These are phyloP conservation scores for Drosophila subpulchrella DNA, from an alignment of 1,140 invertebrate species.

Conservation along the genomic window DNA sequence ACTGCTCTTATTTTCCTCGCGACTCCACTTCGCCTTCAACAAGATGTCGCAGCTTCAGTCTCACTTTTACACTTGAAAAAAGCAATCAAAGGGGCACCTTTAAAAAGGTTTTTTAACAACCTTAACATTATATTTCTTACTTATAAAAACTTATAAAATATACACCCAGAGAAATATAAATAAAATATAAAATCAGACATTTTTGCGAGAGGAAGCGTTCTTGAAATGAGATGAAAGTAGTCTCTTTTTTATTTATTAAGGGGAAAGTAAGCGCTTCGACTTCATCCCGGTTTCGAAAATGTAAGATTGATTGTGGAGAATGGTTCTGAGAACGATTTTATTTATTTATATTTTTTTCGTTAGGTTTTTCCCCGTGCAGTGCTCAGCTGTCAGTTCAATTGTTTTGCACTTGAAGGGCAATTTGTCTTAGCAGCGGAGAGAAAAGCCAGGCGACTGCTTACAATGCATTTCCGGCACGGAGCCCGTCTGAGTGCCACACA, in stretches of 20 bases:
- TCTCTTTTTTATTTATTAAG: too few relatives aligned
- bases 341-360: not conserved
- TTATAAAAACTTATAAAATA: too few relatives aligned
- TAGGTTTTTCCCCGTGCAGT: conserved; percentile 2
- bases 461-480: conserved; percentile 66
- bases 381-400: conserved; percentile 66
- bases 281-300: too few relatives aligned
- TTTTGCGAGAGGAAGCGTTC: too few relatives aligned
- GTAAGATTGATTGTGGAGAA: too few relatives aligned
- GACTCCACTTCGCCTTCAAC: conserved; percentile 35
- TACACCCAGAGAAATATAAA: too few relatives aligned
- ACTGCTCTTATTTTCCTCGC: conserved; percentile 49
- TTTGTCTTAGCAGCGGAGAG: conserved; percentile 62
- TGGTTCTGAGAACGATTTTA: too few relatives aligned
- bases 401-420: conserved; percentile 73
- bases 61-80: conserved; percentile 8
- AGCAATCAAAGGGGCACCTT: not conserved
- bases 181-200: too few relatives aligned
- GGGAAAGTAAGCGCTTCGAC: too few relatives aligned
- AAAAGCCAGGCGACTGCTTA: conserved; percentile 64
- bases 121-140: too few relatives aligned
- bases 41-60: conserved; percentile 36
- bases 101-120: too few relatives aligned
- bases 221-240: too few relatives aligned
- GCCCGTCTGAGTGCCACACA: conserved; percentile 54